A percentile compares a stretch with the other conserved stretches of the same genome.
Conservation (phyloP, 2,113 vertebrate species). For the Cavia porcellus region DNA sequence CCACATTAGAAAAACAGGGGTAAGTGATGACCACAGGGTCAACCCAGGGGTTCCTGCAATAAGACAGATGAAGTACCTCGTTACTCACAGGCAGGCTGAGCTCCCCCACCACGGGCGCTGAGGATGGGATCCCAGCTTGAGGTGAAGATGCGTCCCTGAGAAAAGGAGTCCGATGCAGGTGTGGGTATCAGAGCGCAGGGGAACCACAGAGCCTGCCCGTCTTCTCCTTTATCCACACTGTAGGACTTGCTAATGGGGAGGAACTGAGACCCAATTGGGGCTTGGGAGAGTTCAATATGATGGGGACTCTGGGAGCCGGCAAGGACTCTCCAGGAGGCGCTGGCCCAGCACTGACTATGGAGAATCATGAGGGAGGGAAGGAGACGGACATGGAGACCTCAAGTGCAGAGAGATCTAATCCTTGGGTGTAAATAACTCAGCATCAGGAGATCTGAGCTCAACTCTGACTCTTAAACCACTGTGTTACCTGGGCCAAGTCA, state of each 20-base stretch:
- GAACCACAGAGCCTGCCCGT: accelerated
- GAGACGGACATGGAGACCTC: background rate
- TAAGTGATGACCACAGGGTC: background rate
- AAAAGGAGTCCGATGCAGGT: background rate
- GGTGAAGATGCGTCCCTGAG: background rate
- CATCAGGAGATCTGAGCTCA: background rate
- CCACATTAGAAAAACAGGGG: background rate
- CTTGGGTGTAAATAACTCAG: background rate
- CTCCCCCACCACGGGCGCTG: accelerated
- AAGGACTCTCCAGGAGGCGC: background rate
- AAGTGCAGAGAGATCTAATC: background rate
- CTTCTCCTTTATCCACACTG: accelerated
- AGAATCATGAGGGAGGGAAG: background rate
- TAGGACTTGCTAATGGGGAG: background rate
- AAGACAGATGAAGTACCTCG: background rate
- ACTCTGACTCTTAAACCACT: background rate
- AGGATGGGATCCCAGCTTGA: background rate
- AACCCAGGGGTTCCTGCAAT: background rate
- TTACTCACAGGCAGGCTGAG: too few relatives aligned
- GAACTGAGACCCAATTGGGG: background rate
- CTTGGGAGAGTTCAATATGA: too few relatives aligned
- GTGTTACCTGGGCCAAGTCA: background rate
- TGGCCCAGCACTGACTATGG: background rate
- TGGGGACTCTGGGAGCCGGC: background rate
- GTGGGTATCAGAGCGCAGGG: background rate